Evolutionary conservation across 1,140 invertebrate genomes (phyloP).

Genomic region (Portunus trituberculatus): DNA sequence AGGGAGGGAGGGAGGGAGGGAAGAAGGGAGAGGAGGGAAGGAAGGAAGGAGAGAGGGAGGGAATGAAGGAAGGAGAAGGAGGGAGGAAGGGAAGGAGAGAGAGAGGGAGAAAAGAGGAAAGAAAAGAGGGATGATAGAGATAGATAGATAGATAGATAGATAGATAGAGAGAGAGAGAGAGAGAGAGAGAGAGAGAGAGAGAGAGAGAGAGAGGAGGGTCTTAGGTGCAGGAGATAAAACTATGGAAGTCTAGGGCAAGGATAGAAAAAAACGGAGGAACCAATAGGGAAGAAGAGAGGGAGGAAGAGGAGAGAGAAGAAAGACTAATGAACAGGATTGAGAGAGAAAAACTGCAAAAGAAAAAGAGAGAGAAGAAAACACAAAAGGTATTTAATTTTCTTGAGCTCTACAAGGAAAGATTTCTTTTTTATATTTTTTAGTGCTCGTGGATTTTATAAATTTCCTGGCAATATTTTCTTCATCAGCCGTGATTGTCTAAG

Average conservation of each 20-base stretch:
- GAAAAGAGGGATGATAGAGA: neutral
- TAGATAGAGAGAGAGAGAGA: neutral
- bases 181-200: no score
- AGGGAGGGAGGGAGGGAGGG: neutral
- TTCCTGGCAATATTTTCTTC: no score
- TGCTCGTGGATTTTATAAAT: no score
- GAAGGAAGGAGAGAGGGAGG: neutral
- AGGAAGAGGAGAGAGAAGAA: neutral
- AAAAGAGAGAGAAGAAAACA: neutral
- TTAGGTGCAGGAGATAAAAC: neutral
- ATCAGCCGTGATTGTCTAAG: no score
- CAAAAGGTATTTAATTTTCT: neutral
- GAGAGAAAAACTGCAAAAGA: neutral
- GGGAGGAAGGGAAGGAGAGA: neutral
- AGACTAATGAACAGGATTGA: neutral
- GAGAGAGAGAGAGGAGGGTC: neutral
- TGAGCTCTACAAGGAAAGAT: no score
- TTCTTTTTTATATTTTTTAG: no score
- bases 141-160: neutral
- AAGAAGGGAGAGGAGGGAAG: neutral
- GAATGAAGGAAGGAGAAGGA: neutral
- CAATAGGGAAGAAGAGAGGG: neutral
- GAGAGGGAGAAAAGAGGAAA: neutral
- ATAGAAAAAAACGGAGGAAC: neutral
- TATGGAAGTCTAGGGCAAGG: neutral